Evolutionary conservation across 1,140 invertebrate genomes (phyloP), one percentile per base, ranked within the genome.

Genomic region (Mamestra configurata): DNA sequence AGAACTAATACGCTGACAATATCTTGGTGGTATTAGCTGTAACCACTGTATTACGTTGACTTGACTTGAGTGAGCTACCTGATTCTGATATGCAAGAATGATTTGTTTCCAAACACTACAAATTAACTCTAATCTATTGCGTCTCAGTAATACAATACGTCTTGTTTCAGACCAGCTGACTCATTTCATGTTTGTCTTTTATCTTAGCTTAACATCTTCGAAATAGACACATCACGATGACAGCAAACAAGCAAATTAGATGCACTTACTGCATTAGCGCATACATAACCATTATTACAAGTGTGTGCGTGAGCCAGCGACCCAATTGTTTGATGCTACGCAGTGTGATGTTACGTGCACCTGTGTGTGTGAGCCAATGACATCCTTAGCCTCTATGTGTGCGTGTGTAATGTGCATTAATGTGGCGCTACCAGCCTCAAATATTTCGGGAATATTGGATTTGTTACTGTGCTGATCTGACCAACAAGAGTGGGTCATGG

Each of bases 261-360:
- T 73, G 71, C 53, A 73, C 31, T 57, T 22, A 57, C 31, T 24
- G 20, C 31, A 37, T 73, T 73, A 57, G 35, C 53, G 20, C 71
- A 43, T 37, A 57, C 53, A 55, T 73, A 57, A 57, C 53, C 24
- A 55, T 53, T 22, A 37, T 53, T 66, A 66, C 35, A 20, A 18
- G 6, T 37, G 51, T 57, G 49, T 73, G 51, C 35, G 51, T 43
- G 51, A 40, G 20, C 43, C 15, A 20, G 24, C 68, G 68, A 71
- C 71, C 71, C 71, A 73, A 73, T 73, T 73, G 53, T 40, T 15
- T 57, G 53, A 57, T 73, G 53, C 71, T 73, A 57, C 13, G 71
- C 53, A 40, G 7, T n/a, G 31, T 72, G 22, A 7, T 57, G n/a
- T 73, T 49, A 57, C 37, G 15, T 57, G 53, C 27, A 20, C 18